Conservation (phyloP, 2,888 invertebrate genomes). For the Schizaphis graminum region DNA sequence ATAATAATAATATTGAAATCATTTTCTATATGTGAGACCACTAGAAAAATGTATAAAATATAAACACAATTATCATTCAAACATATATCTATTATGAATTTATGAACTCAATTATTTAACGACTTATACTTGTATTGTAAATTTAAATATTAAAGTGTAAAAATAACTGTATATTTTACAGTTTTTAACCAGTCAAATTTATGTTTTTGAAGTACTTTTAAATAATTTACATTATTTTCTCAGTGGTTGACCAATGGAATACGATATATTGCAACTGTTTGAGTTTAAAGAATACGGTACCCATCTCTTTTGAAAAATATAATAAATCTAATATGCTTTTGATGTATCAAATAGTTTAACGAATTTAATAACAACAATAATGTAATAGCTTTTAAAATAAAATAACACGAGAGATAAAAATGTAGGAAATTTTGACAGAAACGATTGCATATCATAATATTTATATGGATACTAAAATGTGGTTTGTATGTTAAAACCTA, state of each 20-base stretch:
- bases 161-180: neutral
- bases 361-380: conserved; percentile 32
- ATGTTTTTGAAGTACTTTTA: neutral
- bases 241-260: conserved; percentile 25
- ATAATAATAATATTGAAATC: conserved; percentile 1
- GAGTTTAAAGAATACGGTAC: neutral
- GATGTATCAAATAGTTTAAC: neutral
- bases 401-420: neutral
- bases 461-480: neutral
- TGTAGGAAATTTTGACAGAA: neutral
- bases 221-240: neutral
- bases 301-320: neutral
- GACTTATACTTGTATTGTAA: neutral
- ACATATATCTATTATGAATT: neutral
- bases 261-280: neutral
- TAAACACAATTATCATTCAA: neutral
- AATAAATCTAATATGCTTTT: conserved; percentile 5
- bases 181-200: neutral
- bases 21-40: neutral
- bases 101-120: neutral
- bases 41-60: neutral
- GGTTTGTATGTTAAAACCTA: neutral
- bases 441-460: neutral
- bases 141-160: neutral
- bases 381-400: conserved; percentile 6